Base-by-base conservation (phyloP, 92 coral and sea anemone species). In the Micromussa lordhowensis region DNA sequence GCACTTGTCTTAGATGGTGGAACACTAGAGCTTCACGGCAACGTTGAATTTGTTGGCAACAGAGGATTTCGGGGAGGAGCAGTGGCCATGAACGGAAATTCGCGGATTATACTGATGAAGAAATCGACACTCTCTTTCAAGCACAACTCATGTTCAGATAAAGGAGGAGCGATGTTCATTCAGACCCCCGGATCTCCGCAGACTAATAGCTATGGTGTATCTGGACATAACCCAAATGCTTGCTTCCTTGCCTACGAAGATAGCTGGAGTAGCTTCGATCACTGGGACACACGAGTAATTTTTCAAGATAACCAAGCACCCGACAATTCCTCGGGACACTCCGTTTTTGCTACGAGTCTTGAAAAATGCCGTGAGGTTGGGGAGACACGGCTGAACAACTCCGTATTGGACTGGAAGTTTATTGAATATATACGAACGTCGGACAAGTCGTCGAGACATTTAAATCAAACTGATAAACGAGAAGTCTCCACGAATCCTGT, bases 221-320 rank as follows among this genome's bases (percentile, higher is more conserved):
- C 93, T 10, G 88, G 90, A 57, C 68, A 64, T 24, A 38, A 77
- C 32, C 48, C 84, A 16, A 88, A 89, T 15, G 68, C 54, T 24
- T 94, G 96, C 75, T 94, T 94, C 85, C 82, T 94, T 59, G 85
- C 86, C 35, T 94, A 91, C 81, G 90, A 88, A 82, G 89, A 94
- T 66, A 68, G 44, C 14, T 6, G 30, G 24, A 34, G 63, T 5
- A 84, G 54, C 64, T 92, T 87, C 81, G 88, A 91, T 85, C 63
- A 91, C 3, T 94, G 96, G 96, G 77, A 89, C 32, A 79, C 89
- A 3, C 82, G 82, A 68, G 87, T 94, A n/a, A 76, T 86, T 35
- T 94, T 94, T 58, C 83, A 75, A 51, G 90, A 85, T 35, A 94
- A 94, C 53, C 85, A 19, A 51, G 96, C 94, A 29, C 94, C 83